Evolutionary conservation across 2,888 invertebrate genomes (phyloP), one percentile per base, ranked within the genome.

Genomic region (Ophioninae sp.): DNA sequence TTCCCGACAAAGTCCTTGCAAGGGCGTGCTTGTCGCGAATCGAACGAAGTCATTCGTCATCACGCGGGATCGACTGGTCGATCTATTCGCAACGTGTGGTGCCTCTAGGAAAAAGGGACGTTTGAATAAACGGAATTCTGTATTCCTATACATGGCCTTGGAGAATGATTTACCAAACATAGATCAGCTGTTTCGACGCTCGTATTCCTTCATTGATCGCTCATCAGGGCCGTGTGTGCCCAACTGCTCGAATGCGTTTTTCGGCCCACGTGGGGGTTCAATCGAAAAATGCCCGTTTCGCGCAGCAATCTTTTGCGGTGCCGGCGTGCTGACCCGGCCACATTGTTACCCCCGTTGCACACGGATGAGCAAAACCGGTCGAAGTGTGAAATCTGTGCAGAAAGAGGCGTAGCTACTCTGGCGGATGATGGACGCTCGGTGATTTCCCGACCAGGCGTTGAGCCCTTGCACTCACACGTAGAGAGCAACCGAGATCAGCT

Each of bases 401-500:
- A 58, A 51, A 56, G 61, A 58, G 64, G 41, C 72, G 75, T 69
- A 79, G 71, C 71, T 79, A n/a, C 71, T 73, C 68, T 63, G 39
- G 44, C 59, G 44, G 61, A 77, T 23, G 59, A 8, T 68, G 44
- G 51, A 68, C 58, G 59, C 17, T 74, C 67, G 76, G 68, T 22
- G 59, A 13, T 51, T 51, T 44, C 81, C 78, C 83, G 64, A 81
- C 73, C 73, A 81, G 83, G 81, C 83, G 74, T 83, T 82, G 82
- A 82, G 82, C 84, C 82, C 82, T 73, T 63, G 56, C 68, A 77
- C 41, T 17, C n/a, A 58, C 8, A 58, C 79, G 41, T 44, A 41
- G 30, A 76, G 73, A 73, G 73, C 37, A 39, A 39, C n/a, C 63
- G 79, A 61, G 61, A 63, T 41, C 23, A 68, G 23, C 10, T 17